A percentile compares a stretch with the other conserved stretches of the same genome.
phyloP scores from a whole-genome alignment of 2,888 invertebrate genomes.

The Diaphora mendica region DNA sequence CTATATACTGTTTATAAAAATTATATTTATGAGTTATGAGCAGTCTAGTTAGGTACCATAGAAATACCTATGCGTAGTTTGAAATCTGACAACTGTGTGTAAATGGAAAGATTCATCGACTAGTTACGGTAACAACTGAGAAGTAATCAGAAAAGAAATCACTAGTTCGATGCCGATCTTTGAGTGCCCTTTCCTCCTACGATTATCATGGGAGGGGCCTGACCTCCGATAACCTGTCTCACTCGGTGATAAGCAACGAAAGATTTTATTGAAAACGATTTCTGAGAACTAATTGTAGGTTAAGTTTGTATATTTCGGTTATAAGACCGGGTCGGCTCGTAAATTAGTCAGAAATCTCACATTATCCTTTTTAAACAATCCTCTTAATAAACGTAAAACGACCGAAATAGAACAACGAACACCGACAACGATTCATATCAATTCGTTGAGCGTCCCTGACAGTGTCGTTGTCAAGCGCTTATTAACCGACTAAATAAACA shows the following conservation, averaged over 20 bases:
- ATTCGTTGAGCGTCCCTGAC: slow-evolving; percentile 33
- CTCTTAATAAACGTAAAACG: slow-evolving; percentile 2
- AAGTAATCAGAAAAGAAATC: no score
- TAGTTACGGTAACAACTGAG: no score
- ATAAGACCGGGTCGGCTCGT: neutral
- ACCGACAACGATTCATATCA: slow-evolving; percentile 21
- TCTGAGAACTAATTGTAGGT: no score
- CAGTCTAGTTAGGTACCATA: neutral
- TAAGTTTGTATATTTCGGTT: neutral
- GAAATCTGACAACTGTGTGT: no score
- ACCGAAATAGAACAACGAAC: slow-evolving; percentile 19
- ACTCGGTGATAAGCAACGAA: neutral
- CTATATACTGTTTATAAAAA: no score
- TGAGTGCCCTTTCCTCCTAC: neutral
- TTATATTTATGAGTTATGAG: no score
- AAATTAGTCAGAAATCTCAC: neutral
- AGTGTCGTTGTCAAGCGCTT: slow-evolving; percentile 32
- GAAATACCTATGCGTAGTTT: neutral
- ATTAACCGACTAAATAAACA: slow-evolving; percentile 31
- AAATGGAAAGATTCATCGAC: no score
- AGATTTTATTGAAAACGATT: no score
- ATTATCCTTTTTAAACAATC: neutral
- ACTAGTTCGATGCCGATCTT: no score
- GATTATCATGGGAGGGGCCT: neutral
- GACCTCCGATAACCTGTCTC: neutral